These are phyloP conservation scores for Harpegnathos saltator DNA, from an alignment of 1,140 invertebrate genomes.

Conservation along the genomic window DNA sequence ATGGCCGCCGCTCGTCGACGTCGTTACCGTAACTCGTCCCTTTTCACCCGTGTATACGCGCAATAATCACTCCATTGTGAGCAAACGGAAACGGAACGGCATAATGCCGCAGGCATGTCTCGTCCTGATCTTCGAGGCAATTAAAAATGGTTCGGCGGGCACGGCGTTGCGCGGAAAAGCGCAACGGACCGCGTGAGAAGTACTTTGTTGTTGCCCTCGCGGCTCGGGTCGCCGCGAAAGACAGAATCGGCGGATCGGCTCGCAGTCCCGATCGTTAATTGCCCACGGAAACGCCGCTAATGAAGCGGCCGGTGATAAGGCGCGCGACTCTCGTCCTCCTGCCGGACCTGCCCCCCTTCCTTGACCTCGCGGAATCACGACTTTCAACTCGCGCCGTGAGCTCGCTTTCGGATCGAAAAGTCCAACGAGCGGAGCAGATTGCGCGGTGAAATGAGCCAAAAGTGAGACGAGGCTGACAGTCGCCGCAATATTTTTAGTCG, in stretches of 20 bases:
- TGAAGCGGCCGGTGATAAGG: conserved; percentile 14
- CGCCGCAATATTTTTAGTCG: too few relatives aligned
- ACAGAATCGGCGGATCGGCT: conserved; percentile 26
- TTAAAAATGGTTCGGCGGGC: conserved; percentile 65
- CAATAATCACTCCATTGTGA: conserved; percentile 55
- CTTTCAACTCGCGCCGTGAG: too few relatives aligned
- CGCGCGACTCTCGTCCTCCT: too few relatives aligned
- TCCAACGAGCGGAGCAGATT: too few relatives aligned
- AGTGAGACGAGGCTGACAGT: too few relatives aligned
- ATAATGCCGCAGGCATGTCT: conserved; percentile 59
- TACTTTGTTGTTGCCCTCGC: conserved; percentile 41
- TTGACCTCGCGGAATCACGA: too few relatives aligned
- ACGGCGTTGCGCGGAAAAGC: conserved; percentile 37
- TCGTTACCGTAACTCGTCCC: conserved; percentile 36
- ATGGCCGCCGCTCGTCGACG: conserved; percentile 11
- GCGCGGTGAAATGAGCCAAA: too few relatives aligned
- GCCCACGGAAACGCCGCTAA: conserved; percentile 23
- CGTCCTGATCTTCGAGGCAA: conserved; percentile 57
- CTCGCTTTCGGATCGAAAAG: too few relatives aligned
- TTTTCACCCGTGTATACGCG: conserved; percentile 33
- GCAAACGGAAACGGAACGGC: conserved; percentile 61
- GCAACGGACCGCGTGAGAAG: conserved; percentile 43
- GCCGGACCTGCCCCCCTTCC: too few relatives aligned
- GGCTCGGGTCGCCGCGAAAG: conserved; percentile 10
- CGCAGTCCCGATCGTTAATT: conserved; percentile 30